Evolutionary conservation across 2,113 vertebrate species (phyloP), one percentile per base, ranked within the genome.

Genomic region (Corythornis vintsioides): DNA sequence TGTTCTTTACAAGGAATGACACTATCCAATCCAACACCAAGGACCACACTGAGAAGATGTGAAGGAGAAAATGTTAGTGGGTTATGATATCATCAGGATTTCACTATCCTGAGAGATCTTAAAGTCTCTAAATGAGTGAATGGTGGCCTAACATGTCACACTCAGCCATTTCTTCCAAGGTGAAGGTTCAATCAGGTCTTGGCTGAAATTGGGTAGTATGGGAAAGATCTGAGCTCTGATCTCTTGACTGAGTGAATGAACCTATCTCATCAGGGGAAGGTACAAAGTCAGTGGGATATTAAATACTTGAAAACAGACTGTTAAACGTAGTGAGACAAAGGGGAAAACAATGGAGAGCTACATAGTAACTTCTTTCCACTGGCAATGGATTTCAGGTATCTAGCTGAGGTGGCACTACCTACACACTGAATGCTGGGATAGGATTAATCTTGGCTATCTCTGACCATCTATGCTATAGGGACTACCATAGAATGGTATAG

Each of bases 11-110:
- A 24, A 63, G 33, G 9, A 24, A 78, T 7, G 33, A 35, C 57
- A 60, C 20, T 60, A 22, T 60, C 38, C 65, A 24, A 10, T 35
- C 25, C 56, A 60, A 1, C 22, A 2, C 2, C 15, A 25, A 63
- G 12, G n/a, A 7, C n/a, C 48, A 35, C 15, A 16, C 3, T 43
- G 43, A 72, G 42, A 33, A 60, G 12, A 16, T 0, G 0, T 48
- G 10, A 29, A 65, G 74, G 10, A 78, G 29, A 74, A 60, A 2
- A 7, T 2, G 3, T 28, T 17, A 17, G 2, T 55, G 43, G 48
- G 3, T 75, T 77, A 9, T 53, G 55, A 31, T 15, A 64, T 13
- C 5, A 17, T 31, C 40, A 60, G 16, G 8, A 42, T 42, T 56
- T 45, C 9, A 1, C 17, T 35, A 31, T 29, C 48, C 18, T 1